phyloP scores from a whole-genome alignment of 1,140 invertebrate species.

The Hyles euphorbiae region DNA sequence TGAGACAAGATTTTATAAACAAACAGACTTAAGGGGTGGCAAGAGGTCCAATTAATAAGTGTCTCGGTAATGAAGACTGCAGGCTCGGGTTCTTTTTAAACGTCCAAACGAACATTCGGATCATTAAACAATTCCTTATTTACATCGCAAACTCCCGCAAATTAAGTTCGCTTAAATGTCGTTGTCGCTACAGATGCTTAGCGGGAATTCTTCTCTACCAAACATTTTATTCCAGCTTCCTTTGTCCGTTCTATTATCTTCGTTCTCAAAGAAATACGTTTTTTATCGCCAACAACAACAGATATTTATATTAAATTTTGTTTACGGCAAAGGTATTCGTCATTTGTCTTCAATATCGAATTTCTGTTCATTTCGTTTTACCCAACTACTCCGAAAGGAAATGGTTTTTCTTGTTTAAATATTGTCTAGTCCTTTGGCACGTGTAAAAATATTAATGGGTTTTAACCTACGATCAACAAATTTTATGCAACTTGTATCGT shows the following conservation, averaged over 20 bases:
- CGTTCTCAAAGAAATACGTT: constrained; percentile 12
- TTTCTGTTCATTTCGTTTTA: no score
- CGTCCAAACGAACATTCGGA: constrained; percentile 18
- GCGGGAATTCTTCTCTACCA: constrained; percentile 18
- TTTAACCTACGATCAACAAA: no score
- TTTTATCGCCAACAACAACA: not conserved
- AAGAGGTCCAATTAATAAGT: constrained; percentile 15
- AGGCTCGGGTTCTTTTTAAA: constrained; percentile 21
- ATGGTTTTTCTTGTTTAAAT: no score
- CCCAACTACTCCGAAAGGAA: no score
- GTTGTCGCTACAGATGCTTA: constrained; percentile 21
- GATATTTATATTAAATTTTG: no score
- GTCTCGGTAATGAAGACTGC: constrained; percentile 11
- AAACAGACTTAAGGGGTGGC: constrained; percentile 2
- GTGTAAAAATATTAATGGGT: no score
- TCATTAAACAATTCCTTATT: constrained; percentile 33
- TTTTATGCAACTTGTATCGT: no score
- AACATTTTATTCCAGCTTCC: constrained; percentile 18
- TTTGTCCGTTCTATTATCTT: constrained; percentile 19
- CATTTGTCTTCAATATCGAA: no score
- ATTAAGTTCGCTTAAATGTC: constrained; percentile 28
- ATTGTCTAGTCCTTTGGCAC: no score
- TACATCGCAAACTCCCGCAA: constrained; percentile 29
- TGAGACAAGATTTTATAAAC: not conserved
- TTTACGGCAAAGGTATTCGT: no score